phyloP scores from a whole-genome alignment of 1,140 invertebrate species.

The Agraylea sexmaculata region DNA sequence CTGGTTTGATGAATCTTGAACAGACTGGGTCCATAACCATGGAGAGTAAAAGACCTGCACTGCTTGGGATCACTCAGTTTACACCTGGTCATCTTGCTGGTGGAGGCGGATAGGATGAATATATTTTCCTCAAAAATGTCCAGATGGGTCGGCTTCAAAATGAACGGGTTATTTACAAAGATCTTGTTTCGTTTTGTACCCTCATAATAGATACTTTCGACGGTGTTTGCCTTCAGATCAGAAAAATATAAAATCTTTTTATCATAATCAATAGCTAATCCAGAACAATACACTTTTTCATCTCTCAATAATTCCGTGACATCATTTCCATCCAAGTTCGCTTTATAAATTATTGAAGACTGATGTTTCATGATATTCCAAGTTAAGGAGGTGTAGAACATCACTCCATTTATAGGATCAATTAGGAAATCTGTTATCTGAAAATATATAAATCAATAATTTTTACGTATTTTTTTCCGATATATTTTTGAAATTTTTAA shows the following conservation, averaged over 20 bases:
- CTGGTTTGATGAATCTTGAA: conserved; percentile 45
- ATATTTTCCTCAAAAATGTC: conserved; percentile 49
- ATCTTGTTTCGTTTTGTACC: conserved; percentile 42
- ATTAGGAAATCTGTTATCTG: conserved; percentile 38
- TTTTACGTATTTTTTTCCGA: conserved; percentile 22
- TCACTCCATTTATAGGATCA: conserved; percentile 36
- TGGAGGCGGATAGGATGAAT: conserved; percentile 40
- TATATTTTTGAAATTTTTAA: too few species aligned
- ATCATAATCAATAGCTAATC: conserved; percentile 54
- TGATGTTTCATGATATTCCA: conserved; percentile 28
- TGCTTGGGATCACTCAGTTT: conserved; percentile 32
- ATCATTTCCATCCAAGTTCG: conserved; percentile 52
- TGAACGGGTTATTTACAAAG: conserved; percentile 30
- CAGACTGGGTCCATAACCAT: conserved; percentile 33
- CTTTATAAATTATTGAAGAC: conserved; percentile 43
- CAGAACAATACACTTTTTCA: conserved; percentile 44
- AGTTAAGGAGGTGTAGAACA: conserved; percentile 44
- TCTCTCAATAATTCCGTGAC: conserved; percentile 25
- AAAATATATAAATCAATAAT: conserved; percentile 7
- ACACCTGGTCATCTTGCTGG: conserved; percentile 41
- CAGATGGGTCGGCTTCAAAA: conserved; percentile 35
- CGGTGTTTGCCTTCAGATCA: conserved; percentile 46
- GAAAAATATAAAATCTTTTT: conserved; percentile 55
- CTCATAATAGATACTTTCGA: conserved; percentile 54
- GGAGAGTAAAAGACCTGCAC: conserved; percentile 35